Percentiles rank a stretch among this genome's conserved stretches.
These are phyloP conservation scores for Capreolus pygargus DNA, from an alignment of 2,113 vertebrate genomes.

Conservation along the genomic window DNA sequence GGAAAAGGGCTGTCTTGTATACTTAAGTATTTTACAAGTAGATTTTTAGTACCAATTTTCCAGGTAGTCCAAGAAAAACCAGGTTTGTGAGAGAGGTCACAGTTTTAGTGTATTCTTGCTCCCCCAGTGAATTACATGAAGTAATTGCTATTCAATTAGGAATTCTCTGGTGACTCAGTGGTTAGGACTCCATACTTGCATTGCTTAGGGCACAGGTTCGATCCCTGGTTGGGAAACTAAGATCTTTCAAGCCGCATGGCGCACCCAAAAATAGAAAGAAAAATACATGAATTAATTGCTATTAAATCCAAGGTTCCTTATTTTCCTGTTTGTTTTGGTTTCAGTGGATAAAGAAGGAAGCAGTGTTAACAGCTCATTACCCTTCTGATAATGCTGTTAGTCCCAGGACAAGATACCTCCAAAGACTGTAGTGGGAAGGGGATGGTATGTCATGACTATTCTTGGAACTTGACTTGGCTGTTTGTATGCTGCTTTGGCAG, in stretches of 20 bases:
- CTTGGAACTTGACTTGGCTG: constrained; percentile 51
- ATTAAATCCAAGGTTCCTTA: not conserved
- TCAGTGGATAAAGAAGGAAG: not conserved
- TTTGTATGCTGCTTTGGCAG: constrained; percentile 35
- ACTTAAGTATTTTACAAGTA: constrained; percentile 9
- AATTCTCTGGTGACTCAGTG: not conserved
- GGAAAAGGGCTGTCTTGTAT: not conserved
- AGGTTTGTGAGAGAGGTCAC: not conserved
- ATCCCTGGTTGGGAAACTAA: not conserved
- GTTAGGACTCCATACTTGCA: not conserved
- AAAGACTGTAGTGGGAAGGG: not conserved
- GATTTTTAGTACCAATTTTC: not conserved
- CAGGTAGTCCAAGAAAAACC: not conserved
- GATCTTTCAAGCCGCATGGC: not conserved
- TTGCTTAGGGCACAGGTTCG: not conserved
- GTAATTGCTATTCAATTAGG: not conserved
- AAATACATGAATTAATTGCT: not conserved
- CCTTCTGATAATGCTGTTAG: not conserved
- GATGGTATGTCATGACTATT: constrained; percentile 42
- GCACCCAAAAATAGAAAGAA: not conserved
- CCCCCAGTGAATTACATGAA: not conserved
- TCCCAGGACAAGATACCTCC: not conserved
- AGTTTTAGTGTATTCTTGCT: not conserved
- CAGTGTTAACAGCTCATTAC: not conserved
- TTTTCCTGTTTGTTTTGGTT: not conserved